Conservation (phyloP, 2,113 vertebrate species). For the Tinamus guttatus region DNA sequence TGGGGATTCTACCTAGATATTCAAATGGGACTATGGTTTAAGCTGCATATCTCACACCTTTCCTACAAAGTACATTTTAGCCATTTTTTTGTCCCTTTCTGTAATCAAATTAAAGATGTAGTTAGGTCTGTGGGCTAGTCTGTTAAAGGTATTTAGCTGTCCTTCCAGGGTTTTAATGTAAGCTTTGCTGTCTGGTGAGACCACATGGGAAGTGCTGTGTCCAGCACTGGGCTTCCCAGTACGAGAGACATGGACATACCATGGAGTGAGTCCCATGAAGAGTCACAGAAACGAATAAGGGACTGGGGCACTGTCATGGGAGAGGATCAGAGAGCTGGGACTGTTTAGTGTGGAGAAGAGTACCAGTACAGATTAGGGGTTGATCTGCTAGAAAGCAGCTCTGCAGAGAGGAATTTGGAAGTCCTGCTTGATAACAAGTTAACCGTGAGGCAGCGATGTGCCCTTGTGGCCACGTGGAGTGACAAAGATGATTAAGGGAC, state of each 20-base stretch:
- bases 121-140: background rate
- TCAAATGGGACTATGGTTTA: background rate
- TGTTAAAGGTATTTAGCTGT: background rate
- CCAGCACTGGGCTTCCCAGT: background rate
- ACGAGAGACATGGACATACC: background rate
- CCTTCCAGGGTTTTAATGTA: background rate
- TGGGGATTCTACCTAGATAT: background rate
- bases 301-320: background rate
- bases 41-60: background rate
- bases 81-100: background rate
- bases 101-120: background rate
- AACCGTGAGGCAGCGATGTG: no score
- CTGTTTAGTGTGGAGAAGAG: background rate
- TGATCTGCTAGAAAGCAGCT: no score
- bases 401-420: no score
- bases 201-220: background rate
- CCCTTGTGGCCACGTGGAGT: no score
- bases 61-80: background rate
- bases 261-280: background rate
- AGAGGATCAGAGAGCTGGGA: background rate
- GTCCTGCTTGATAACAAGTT: no score
- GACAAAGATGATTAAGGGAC: no score
- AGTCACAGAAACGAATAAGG: background rate
- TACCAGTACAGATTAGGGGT: no score
- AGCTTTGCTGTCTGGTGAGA: background rate